phyloP scores from a whole-genome alignment of 2,888 invertebrate species.

The Neoaliturus tenellus region DNA sequence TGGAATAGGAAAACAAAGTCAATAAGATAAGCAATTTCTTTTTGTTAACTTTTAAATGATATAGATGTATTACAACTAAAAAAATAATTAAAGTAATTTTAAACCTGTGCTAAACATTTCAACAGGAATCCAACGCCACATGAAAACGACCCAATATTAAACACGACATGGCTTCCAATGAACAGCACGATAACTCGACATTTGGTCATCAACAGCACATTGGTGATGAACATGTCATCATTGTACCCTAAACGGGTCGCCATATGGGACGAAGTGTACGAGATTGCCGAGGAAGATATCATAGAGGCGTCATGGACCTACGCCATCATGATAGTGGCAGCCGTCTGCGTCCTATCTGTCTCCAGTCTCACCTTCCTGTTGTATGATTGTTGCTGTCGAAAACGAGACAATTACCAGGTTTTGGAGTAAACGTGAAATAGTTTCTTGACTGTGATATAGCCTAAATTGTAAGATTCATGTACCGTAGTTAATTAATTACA shows the following conservation, averaged over 20 bases:
- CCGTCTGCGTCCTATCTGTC: neutral
- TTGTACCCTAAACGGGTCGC: neutral
- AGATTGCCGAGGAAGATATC: neutral
- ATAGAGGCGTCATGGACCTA: neutral
- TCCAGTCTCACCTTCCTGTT: neutral
- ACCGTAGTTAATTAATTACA: too few relatives aligned
- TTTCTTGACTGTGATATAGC: too few relatives aligned
- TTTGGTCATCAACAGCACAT: neutral
- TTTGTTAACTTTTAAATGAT: too few relatives aligned
- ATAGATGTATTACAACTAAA: too few relatives aligned
- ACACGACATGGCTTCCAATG: slow-evolving; percentile 16
- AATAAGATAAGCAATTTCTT: too few relatives aligned
- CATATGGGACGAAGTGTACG: neutral
- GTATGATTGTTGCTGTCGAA: neutral
- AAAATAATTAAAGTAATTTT: too few relatives aligned
- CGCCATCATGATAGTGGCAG: neutral
- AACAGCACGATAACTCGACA: neutral
- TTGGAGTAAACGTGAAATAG: too few relatives aligned
- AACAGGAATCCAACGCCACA: slow-evolving; percentile 27
- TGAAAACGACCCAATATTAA: neutral
- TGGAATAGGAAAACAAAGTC: too few relatives aligned
- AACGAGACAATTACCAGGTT: neutral
- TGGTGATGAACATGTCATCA: neutral
- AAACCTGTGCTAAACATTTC: neutral
- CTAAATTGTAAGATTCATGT: too few relatives aligned